These are phyloP conservation scores for Pteronotus mesoamericanus DNA, from an alignment of 2,797 vertebrate species.

Conservation along the genomic window DNA sequence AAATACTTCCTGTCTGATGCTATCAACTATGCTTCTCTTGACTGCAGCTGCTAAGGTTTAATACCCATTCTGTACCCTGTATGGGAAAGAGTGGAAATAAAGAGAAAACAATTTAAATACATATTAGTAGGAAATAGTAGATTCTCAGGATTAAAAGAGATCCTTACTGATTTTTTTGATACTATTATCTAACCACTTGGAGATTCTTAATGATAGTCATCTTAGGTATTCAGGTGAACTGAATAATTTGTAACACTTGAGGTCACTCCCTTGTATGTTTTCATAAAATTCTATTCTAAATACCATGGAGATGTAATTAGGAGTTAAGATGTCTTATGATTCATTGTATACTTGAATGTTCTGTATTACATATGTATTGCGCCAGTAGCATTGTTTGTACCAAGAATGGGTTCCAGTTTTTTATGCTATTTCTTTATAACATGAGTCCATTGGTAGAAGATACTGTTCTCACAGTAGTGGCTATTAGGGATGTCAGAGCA, in stretches of 20 bases:
- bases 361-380: background rate
- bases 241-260: background rate
- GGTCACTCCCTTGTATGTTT: background rate
- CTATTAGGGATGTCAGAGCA: background rate
- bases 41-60: slow-evolving; percentile 16
- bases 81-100: slow-evolving; percentile 10
- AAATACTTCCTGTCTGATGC: background rate
- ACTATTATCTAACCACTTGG: background rate
- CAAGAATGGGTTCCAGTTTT: background rate
- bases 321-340: background rate
- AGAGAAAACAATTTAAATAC: background rate
- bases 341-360: background rate
- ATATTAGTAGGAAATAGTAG: slow-evolving; percentile 23
- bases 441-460: background rate
- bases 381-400: background rate
- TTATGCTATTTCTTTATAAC: background rate
- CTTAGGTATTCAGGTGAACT: slow-evolving; percentile 28
- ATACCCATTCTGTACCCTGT: background rate
- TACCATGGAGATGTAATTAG: background rate
- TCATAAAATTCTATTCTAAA: slow-evolving; percentile 38
- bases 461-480: background rate
- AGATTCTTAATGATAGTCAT: slow-evolving; percentile 27
- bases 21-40: background rate
- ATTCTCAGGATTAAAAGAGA: slow-evolving; percentile 35
- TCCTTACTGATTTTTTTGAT: slow-evolving; percentile 33